Conservation (phyloP, 2,113 vertebrate species). For the Pseudolaguvia tuberculata region DNA sequence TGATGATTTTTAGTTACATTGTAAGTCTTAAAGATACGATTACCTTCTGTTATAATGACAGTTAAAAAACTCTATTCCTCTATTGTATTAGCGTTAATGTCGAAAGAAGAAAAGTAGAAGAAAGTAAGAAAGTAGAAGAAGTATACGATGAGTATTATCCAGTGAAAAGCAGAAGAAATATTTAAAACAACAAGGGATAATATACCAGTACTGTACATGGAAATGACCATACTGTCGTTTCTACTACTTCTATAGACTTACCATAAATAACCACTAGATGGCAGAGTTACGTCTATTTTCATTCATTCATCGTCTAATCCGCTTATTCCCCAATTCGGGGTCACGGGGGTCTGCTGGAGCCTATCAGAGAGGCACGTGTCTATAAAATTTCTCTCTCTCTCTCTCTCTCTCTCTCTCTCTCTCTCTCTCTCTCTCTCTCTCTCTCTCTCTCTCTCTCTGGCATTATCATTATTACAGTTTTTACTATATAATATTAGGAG, state of each 20-base stretch:
- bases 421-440: too few relatives aligned
- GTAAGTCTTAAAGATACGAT: neutral
- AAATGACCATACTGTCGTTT: neutral
- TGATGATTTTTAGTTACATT: too few relatives aligned
- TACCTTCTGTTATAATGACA: neutral
- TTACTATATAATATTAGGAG: too few relatives aligned
- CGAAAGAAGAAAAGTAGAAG: neutral
- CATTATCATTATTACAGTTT: too few relatives aligned
- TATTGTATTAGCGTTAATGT: neutral
- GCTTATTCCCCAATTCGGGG: too few relatives aligned
- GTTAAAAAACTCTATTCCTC: neutral
- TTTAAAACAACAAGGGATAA: neutral
- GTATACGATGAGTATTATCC: too few relatives aligned
- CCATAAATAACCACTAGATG: conserved; percentile 33
- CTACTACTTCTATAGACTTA: neutral
- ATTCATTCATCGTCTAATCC: too few relatives aligned
- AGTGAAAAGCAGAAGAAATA: neutral
- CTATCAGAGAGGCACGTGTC: too few relatives aligned
- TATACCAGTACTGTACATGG: neutral
- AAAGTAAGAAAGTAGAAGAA: neutral
- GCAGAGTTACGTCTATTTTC: neutral
- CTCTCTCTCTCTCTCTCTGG: too few relatives aligned
- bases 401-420: too few relatives aligned
- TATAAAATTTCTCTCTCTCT: too few relatives aligned
- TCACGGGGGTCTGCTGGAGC: too few relatives aligned